A percentile compares a stretch with the other conserved stretches of the same genome.
Conservation (phyloP, 92 coral and sea anemone genomes). For the Chrysogorgia sp. region DNA sequence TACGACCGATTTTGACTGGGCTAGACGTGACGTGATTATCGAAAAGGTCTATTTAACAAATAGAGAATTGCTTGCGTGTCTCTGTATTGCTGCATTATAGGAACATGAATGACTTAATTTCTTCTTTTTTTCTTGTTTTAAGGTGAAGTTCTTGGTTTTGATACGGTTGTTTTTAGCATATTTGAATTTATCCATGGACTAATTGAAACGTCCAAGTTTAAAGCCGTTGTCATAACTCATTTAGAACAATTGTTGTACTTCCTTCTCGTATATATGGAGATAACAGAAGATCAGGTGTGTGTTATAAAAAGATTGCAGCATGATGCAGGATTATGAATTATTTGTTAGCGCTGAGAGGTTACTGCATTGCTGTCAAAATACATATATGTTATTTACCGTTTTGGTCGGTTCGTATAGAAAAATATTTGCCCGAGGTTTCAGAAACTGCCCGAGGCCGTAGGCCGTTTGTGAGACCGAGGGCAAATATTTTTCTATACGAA, state of each 20-base stretch:
- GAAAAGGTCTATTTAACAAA: too few species aligned
- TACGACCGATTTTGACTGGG: too few species aligned
- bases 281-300: slow-evolving; percentile 94
- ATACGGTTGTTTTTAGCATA: slow-evolving; percentile 89
- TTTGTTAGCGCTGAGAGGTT: too few species aligned
- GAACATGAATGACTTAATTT: not conserved
- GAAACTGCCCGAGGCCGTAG: too few species aligned
- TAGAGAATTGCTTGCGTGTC: too few species aligned
- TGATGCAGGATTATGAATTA: too few species aligned
- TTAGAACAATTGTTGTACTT: slow-evolving; percentile 87
- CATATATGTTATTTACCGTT: too few species aligned
- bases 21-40: not conserved
- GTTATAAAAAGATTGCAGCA: not conserved
- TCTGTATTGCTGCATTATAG: not conserved
- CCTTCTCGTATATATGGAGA: slow-evolving; percentile 89
- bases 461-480: too few species aligned
- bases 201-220: slow-evolving; percentile 88
- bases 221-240: slow-evolving; percentile 80
- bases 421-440: too few species aligned
- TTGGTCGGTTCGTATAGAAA: too few species aligned
- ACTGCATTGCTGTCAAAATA: too few species aligned
- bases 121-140: slow-evolving; percentile 8
- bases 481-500: too few species aligned
- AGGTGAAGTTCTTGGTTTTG: slow-evolving; percentile 98
- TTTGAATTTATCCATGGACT: slow-evolving; percentile 97